Percentiles rank a stretch among this genome's conserved stretches.
Conservation (phyloP, 2,113 vertebrate species). For the Actinemys pallida region DNA sequence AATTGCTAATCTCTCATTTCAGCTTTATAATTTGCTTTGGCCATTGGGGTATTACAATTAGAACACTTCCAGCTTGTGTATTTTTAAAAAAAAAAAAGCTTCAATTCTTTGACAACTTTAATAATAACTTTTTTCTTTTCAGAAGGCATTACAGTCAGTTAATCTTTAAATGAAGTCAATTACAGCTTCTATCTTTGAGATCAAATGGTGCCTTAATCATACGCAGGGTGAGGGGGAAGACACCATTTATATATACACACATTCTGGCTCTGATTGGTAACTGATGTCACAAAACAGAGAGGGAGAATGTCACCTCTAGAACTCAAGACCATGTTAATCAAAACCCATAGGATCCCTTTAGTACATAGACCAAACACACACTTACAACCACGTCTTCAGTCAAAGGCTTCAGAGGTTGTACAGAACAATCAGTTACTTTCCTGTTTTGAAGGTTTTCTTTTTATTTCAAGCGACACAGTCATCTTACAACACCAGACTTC, state of each 20-base stretch:
- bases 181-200: slow-evolving; percentile 57
- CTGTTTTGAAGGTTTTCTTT: neutral
- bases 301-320: neutral
- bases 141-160: slow-evolving; percentile 59
- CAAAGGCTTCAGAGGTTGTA: neutral
- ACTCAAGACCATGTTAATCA: neutral
- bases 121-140: slow-evolving; percentile 60
- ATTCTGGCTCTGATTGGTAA: slow-evolving; percentile 23
- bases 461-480: neutral
- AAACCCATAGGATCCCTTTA: neutral
- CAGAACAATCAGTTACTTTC: neutral
- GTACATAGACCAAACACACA: neutral
- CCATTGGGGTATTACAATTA: slow-evolving; percentile 63
- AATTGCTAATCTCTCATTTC: slow-evolving; percentile 64
- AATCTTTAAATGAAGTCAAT: slow-evolving; percentile 74
- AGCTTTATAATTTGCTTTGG: slow-evolving; percentile 57
- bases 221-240: neutral
- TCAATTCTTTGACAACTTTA: slow-evolving; percentile 64
- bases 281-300: neutral
- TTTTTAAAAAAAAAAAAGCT: slow-evolving; percentile 38
- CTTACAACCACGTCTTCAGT: accelerated
- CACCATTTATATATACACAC: neutral
- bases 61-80: slow-evolving; percentile 53
- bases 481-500: neutral
- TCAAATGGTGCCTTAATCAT: slow-evolving; percentile 49